Base-by-base conservation (phyloP, 2,888 invertebrate genomes). In the Scelioninae gen. 1 region DNA sequence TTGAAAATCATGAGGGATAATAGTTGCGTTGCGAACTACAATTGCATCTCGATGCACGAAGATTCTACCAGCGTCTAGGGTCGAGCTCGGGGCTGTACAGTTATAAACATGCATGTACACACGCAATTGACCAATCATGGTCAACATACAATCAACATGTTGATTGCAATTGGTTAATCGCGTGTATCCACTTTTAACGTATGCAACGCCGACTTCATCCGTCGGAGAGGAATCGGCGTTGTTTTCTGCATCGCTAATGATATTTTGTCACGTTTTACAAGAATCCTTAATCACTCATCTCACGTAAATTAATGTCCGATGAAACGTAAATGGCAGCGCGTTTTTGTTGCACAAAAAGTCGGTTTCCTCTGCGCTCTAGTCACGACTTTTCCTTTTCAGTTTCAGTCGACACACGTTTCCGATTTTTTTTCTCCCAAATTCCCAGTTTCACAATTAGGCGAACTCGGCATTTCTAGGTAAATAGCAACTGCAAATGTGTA, bases 151-250 rank as follows among this genome's bases (percentile, higher is more conserved):
- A 81, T 81, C 81, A 75, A 53, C 75, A 71, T 71, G 81, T 58
- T 65, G 75, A 81, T 75, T 75, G 75, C 81, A 81, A 81, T 81
- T 81, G 71, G 81, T 81, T 81, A 81, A 71, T 81, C 76, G 76
- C 81, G 65, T 81, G 75, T 71, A 69, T 69, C 45, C 38, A 60
- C 60, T 43, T 76, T 72, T 60, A 76, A 66, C 76, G 66, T 72
- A 81, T 66, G 71, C 66, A 62, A 40, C 49, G 3, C 5, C 56
- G 65, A 51, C 49, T 81, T 66, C n/a, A 74, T 79, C 72, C 56
- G 38, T n/a, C 71, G 49, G 13, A 62, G 47, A 65, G 49, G 71
- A 31, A 65, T 51, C 9, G 38, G 68, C 40, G 32, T 72, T 45
- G 65, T 79, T 60, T 74, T 60, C 72, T 65, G 74, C 66, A 45